Percentiles rank a stretch among this genome's conserved stretches.
Evolutionary conservation across 2,113 vertebrate species (phyloP).

Genomic region (Leptodactylus fuscus): DNA sequence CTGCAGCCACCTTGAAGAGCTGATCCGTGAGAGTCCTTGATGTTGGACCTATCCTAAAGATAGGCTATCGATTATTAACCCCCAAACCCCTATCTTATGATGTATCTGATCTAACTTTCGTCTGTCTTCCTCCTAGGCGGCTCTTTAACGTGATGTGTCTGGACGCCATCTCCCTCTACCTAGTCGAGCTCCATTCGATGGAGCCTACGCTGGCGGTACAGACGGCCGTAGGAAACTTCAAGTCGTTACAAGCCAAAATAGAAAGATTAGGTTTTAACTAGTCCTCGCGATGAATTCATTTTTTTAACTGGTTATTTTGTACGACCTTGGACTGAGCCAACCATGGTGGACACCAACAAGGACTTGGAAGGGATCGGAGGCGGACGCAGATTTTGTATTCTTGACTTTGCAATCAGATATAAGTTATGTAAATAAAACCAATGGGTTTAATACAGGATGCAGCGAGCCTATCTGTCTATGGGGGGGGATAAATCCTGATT

Average conservation of each 20-base stretch:
- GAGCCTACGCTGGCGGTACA: conserved; percentile 85
- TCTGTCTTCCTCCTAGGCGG: conserved; percentile 75
- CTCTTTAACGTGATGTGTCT: conserved; percentile 91
- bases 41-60: too few relatives aligned
- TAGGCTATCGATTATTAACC: too few relatives aligned
- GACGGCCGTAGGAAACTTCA: conserved; percentile 88
- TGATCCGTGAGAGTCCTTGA: too few relatives aligned
- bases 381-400: not conserved
- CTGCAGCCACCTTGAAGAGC: too few relatives aligned
- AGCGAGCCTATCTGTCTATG: too few relatives aligned
- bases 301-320: not conserved
- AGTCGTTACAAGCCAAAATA: conserved; percentile 93
- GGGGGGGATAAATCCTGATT: too few relatives aligned
- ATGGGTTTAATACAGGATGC: not conserved
- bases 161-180: conserved; percentile 92
- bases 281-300: not conserved
- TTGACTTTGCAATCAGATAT: not conserved
- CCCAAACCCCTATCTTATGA: too few relatives aligned
- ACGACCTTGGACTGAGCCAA: conserved; percentile 61
- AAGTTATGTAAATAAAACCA: conserved; percentile 29
- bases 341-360: conserved; percentile 50
- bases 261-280: conserved; percentile 76
- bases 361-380: not conserved
- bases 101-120: not conserved
- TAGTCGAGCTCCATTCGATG: conserved; percentile 95